Evolutionary conservation across 23 tunicate species (phyloP), one percentile per base, ranked within the genome.

Genomic region (Trididemnum clinides): DNA sequence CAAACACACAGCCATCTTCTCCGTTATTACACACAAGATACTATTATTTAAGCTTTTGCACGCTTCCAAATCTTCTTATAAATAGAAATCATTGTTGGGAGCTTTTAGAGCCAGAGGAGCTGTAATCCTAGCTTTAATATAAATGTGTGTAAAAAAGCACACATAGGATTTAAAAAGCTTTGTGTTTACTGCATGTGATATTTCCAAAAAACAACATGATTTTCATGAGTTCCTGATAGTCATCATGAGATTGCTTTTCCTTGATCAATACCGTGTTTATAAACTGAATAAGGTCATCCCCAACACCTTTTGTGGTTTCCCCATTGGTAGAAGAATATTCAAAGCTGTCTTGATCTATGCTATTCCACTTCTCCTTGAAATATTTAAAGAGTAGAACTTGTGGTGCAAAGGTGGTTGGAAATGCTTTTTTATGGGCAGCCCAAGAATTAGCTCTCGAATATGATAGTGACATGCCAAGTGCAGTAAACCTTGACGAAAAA

Each of bases 321-420:
- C n/a, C 69, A 62, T 62, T 25, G 27, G 69, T 62, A 25, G 69
- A 62, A 62, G 69, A 62, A 62, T 62, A n/a, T 62, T 62, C 69
- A 62, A 12, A 62, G 27, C 27, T 62, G 6, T 62, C 69, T 62
- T n/a, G 25, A 12, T 4, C 25, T n/a, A n/a, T 12, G 69, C n/a
- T 19, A 4, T n/a, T 22, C 25, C 69, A 12, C 69, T n/a, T 20
- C 69, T 62, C n/a, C 25, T 62, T 12, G 69, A 62, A 62, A n/a
- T 25, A 25, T 62, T 62, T 62, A n/a, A 62, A 62, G 23, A 62
- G 25, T 25, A 62, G 69, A 62, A 62, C 69, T 19, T 62, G 6
- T 62, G 69, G 69, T 62, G 69, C 69, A 62, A 25, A 62, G 69
- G 69, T 62, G 23, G 25, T n/a, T n/a, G 69, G n/a, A n/a, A 62